phyloP scores from a whole-genome alignment of 2,113 vertebrate species.

The Phylloscopus trochilus region DNA sequence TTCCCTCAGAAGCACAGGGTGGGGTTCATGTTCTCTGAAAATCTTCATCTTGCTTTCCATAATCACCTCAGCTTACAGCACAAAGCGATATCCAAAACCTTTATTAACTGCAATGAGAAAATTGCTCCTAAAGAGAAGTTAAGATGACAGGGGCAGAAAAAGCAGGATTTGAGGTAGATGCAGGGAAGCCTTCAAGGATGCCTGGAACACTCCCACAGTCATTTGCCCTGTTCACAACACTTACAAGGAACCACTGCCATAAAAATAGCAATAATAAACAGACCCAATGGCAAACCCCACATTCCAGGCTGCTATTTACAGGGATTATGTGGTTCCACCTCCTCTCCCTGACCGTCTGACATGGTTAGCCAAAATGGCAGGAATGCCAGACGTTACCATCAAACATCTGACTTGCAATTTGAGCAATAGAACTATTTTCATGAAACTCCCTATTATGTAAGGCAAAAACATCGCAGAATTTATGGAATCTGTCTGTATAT shows the following conservation, averaged over 20 bases:
- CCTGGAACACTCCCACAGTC: not conserved
- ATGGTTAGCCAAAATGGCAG: not conserved
- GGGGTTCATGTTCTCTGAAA: not conserved
- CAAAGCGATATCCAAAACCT: not conserved
- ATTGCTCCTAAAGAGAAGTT: not conserved
- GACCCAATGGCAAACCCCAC: not conserved
- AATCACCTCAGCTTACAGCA: not conserved
- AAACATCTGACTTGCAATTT: not conserved
- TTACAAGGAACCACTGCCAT: not conserved
- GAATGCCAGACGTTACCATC: not conserved
- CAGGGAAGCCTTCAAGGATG: not conserved
- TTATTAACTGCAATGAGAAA: not conserved
- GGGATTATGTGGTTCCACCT: not conserved
- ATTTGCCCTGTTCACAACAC: not conserved
- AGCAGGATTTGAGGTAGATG: not conserved
- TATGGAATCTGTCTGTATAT: not conserved
- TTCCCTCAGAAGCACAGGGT: not conserved
- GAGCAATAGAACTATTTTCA: not conserved
- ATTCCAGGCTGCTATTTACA: not conserved
- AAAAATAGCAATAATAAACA: not conserved
- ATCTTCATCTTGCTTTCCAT: not conserved
- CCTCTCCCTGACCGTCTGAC: not conserved
- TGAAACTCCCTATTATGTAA: not conserved
- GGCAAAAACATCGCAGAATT: not conserved
- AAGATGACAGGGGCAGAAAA: not conserved